Base-by-base conservation (phyloP, 2,888 invertebrate genomes). In the Andrena minutula region DNA sequence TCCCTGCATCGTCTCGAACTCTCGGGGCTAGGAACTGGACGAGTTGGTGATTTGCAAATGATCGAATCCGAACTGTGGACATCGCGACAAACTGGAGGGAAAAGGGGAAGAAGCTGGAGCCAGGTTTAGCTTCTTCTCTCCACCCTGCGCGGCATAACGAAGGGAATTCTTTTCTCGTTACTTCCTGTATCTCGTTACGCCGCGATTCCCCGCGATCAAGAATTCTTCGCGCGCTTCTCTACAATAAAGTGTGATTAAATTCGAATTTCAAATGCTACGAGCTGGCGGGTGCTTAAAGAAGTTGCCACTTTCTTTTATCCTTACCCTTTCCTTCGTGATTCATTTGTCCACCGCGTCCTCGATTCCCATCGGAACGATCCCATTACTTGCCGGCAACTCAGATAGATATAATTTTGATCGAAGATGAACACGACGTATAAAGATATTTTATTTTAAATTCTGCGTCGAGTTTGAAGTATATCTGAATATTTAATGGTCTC, bases 21-120 rank as follows among this genome's bases (percentile, higher is more conserved):
- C 86, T 82, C 76, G 71, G 35, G 80, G 65, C 58, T 70, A 87
- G 82, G 82, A 82, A 56, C 51, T 32, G 86, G 76, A 82, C 56
- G 73, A 79, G 81, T 65, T 78, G 73, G 82, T 82, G 82, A 83
- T 88, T 88, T 83, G 81, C 84, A 79, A 91, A 92, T 91, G 92
- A 92, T 93, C 91, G 92, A 92, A 93, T 93, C 92, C 90, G 92
- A 93, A 93, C 93, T 93, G 91, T 86, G 89, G 88, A 91, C 91
- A 90, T 92, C 90, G 89, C 89, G 90, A 89, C 90, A 91, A 92
- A 91, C 56, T 10, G 10, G 3, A 58, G 7, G 7, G 47, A 30
- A 32, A 32, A 1, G 20, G 51, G 30, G 23, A 26, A 16, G 10
- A 12, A 10, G 58, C 7, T 20, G 16, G 58, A 47, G 56, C 16